Evolutionary conservation across 2,888 invertebrate genomes (phyloP).

Genomic region (Trissoscelio sp.): DNA sequence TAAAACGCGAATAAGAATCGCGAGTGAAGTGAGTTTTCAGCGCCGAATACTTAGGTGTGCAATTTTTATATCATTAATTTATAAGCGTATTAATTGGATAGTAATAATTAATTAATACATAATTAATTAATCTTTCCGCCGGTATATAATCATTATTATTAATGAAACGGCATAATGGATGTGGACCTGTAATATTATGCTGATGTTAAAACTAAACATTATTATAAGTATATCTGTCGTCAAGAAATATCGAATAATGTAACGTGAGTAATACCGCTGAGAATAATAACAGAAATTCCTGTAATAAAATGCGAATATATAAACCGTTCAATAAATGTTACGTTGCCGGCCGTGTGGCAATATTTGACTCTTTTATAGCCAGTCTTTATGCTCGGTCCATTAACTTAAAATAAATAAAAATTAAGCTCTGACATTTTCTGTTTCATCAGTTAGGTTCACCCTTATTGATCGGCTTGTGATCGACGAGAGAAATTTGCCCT

Average conservation of each 20-base stretch:
- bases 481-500: slow-evolving; percentile 25
- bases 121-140: neutral
- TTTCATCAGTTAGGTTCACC: slow-evolving; percentile 11
- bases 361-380: slow-evolving; percentile 9
- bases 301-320: slow-evolving; percentile 6
- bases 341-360: neutral
- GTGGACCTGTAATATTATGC: neutral
- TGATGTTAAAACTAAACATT: neutral
- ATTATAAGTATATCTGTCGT: neutral
- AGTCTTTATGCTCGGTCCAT: neutral
- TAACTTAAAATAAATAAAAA: slow-evolving; percentile 9
- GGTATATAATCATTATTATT: neutral
- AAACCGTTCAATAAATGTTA: slow-evolving; percentile 5
- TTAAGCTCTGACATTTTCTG: slow-evolving; percentile 5
- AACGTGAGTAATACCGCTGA: neutral
- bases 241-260: slow-evolving; percentile 4
- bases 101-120: too few relatives aligned
- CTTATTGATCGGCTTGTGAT: slow-evolving; percentile 36
- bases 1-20: slow-evolving; percentile 10
- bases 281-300: slow-evolving; percentile 13
- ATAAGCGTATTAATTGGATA: too few relatives aligned
- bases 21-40: neutral
- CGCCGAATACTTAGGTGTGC: neutral
- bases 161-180: neutral
- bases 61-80: neutral